Conservation (phyloP, 2,113 vertebrate genomes). For the Chaenogobius annularis region DNA sequence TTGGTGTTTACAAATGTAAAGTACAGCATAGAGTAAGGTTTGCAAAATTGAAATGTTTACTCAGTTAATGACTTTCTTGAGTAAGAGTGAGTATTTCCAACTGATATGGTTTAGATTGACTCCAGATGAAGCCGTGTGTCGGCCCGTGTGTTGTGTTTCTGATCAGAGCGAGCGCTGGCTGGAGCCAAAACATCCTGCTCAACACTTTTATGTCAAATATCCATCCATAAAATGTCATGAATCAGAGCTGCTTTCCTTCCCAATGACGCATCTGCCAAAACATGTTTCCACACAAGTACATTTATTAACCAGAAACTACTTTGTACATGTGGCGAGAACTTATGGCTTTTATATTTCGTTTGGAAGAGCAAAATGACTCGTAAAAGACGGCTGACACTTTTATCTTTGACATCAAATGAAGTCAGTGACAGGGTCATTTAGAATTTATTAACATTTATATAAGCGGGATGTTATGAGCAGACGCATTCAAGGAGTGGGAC, state of each 20-base stretch:
- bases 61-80: too few relatives aligned
- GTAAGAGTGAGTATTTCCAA: too few relatives aligned
- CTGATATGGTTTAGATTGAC: background rate
- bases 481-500: too few relatives aligned
- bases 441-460: conserved; percentile 25
- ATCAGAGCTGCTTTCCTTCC: conserved; percentile 23
- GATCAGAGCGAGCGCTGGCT: conserved; percentile 29
- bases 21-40: too few relatives aligned
- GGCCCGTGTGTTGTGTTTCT: conserved; percentile 11
- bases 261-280: conserved; percentile 34
- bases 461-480: conserved; percentile 39
- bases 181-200: conserved; percentile 15
- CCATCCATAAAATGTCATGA: conserved; percentile 40
- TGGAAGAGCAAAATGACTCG: background rate
- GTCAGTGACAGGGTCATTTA: conserved; percentile 6
- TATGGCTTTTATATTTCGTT: conserved; percentile 10
- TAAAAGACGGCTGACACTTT: conserved; percentile 6
- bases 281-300: conserved; percentile 14
- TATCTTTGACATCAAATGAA: conserved; percentile 22
- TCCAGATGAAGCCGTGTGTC: background rate
- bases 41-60: too few relatives aligned
- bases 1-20: too few relatives aligned
- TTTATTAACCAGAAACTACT: conserved; percentile 1
- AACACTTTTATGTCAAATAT: conserved; percentile 43
- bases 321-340: conserved; percentile 1